phyloP scores from a whole-genome alignment of 2,888 invertebrate species.

The Argyresthia albistria region DNA sequence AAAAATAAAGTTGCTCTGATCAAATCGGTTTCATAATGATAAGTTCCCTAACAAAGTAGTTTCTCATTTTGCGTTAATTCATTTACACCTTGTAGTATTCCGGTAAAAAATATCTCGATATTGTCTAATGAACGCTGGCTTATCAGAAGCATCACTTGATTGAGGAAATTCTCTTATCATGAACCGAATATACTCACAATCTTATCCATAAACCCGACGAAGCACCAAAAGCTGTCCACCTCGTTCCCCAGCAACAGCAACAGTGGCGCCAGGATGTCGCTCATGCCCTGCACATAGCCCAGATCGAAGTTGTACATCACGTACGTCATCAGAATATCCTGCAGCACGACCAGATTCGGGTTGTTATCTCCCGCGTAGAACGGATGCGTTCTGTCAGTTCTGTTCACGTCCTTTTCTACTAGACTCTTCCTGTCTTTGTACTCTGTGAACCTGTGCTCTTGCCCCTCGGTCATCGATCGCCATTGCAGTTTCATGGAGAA shows the following conservation, averaged over 20 bases:
- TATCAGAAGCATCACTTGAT: too few relatives aligned
- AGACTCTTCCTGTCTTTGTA: conserved; percentile 93
- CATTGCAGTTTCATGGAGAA: conserved; percentile 97
- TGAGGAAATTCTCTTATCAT: not conserved
- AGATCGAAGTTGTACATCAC: conserved; percentile 99
- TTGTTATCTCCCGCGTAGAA: conserved; percentile 97
- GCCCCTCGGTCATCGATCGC: conserved; percentile 89
- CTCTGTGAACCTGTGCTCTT: conserved; percentile 90
- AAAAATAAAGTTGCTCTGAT: too few relatives aligned
- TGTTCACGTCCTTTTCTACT: conserved; percentile 97
- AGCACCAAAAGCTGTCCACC: conserved; percentile 99
- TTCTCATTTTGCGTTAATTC: too few relatives aligned
- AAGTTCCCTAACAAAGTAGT: too few relatives aligned
- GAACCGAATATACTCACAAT: conserved; percentile 80
- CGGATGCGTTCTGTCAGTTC: conserved; percentile 92
- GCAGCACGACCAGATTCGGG: conserved; percentile 85
- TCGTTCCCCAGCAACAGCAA: conserved; percentile 91
- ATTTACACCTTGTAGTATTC: too few relatives aligned
- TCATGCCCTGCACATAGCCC: conserved; percentile 98
- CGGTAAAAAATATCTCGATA: too few relatives aligned
- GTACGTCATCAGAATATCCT: conserved; percentile 97
- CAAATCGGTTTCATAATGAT: too few relatives aligned
- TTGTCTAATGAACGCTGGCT: too few relatives aligned
- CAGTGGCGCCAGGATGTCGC: conserved; percentile 95
- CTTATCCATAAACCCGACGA: conserved; percentile 97